These are phyloP conservation scores for Alectura lathami DNA, from an alignment of 2,113 vertebrate species.

Conservation along the genomic window DNA sequence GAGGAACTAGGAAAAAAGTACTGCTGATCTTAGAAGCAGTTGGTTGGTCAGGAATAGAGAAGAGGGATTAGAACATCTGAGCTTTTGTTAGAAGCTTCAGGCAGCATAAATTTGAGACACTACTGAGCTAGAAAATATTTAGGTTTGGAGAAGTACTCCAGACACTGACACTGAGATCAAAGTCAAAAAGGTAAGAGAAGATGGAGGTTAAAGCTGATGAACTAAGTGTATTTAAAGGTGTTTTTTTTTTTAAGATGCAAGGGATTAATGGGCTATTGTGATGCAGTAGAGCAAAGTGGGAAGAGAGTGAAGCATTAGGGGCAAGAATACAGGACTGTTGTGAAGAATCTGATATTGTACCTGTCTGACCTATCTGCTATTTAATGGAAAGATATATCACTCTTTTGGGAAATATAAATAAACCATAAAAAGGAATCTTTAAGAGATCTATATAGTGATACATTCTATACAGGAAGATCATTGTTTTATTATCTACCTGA, in stretches of 20 bases:
- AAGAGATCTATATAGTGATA: neutral
- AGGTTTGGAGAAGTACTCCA: neutral
- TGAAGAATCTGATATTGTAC: neutral
- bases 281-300: neutral
- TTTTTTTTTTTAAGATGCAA: neutral
- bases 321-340: neutral
- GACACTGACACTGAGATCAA: neutral
- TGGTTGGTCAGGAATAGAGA: neutral
- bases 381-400: slow-evolving; percentile 28
- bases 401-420: slow-evolving; percentile 29
- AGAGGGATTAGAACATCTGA: neutral
- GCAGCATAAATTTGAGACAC: neutral
- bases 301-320: neutral
- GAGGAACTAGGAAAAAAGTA: neutral
- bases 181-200: neutral
- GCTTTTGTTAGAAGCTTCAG: neutral
- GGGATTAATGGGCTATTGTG: neutral
- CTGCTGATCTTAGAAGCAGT: neutral
- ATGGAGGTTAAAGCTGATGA: neutral
- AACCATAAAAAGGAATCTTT: neutral
- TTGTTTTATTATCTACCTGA: slow-evolving; percentile 6
- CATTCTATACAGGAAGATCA: neutral
- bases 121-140: neutral
- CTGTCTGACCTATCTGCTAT: neutral
- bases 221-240: neutral